Percentiles rank a stretch among this genome's conserved stretches.
phyloP scores from a whole-genome alignment of 1,140 invertebrate species.

The Sipha flava region DNA sequence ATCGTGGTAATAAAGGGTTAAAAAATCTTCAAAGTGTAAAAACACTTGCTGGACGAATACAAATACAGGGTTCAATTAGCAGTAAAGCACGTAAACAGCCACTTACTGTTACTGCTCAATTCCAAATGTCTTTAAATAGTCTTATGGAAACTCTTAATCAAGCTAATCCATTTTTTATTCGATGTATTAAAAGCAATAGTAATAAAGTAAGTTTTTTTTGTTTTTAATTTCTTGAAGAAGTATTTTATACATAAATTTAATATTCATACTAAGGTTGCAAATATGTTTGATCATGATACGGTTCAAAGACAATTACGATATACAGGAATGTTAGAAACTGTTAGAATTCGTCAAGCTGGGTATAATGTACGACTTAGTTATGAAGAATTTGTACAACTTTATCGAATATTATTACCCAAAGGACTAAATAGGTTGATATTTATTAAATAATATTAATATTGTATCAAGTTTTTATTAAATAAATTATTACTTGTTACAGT shows the following conservation, averaged over 20 bases:
- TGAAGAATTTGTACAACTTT: constrained; percentile 88
- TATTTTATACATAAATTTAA: neutral
- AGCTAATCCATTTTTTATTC: constrained; percentile 93
- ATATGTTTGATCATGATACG: constrained; percentile 86
- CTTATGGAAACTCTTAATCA: constrained; percentile 90
- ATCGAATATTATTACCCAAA: constrained; percentile 81
- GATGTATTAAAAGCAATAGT: constrained; percentile 92
- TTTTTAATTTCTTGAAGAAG: neutral
- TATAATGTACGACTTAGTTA: constrained; percentile 89
- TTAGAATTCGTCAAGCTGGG: constrained; percentile 86
- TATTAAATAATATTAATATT: neutral
- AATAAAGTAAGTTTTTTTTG: constrained; percentile 59
- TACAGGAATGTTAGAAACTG: constrained; percentile 94
- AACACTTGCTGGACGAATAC: constrained; percentile 67
- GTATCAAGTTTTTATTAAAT: neutral
- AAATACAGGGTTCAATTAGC: constrained; percentile 46
- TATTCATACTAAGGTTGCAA: constrained; percentile 55
- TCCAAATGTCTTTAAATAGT: constrained; percentile 81
- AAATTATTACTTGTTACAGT: constrained; percentile 42
- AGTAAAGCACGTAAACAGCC: constrained; percentile 76
- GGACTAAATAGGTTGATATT: constrained; percentile 56
- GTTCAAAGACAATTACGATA: constrained; percentile 79
- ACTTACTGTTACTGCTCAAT: constrained; percentile 86
- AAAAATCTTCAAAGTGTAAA: constrained; percentile 86
- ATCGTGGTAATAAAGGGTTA: constrained; percentile 66